Base-by-base conservation (phyloP, 2,797 vertebrate species). In the Aulostomus chinensis region DNA sequence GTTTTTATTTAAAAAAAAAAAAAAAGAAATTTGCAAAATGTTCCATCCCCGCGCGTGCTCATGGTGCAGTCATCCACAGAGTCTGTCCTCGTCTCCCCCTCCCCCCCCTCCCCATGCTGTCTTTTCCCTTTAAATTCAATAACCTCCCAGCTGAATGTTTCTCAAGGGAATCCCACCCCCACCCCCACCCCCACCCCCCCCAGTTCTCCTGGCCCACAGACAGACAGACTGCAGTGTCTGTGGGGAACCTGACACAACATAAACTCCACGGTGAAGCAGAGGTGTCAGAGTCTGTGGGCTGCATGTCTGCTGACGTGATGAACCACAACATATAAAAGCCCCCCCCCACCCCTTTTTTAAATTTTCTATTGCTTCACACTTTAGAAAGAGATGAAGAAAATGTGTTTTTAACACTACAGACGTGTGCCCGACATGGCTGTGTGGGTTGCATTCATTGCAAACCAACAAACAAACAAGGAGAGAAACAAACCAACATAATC, bases 111-210 rank as follows among this genome's bases (percentile, higher is more conserved):
- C 46, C 47, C 7, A 5, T 43, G 35, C 71, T 73, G 47, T 75
- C 74, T 73, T 58, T 65, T 76, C 15, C 74, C 72, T 84, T 85
- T 74, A 81, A 72, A 84, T 84, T 76, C 78, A 88, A 84, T 87
- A 83, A 81, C 72, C 79, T 83, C 77, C 74, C 83, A 84, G 84
- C 73, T 81, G 81, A 63, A 64, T 73, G 67, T 69, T 86, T 77
- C 87, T 87, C 87, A 68, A 81, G 87, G 87, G 87, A 87, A 76
- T 84, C 75, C 79, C n/a, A n/a, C n/a, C n/a, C n/a, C n/a, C n/a
- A n/a, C 80, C 58, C 43, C 9, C 36, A 2, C 15, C 11, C 20
- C 36, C 36, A 7, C 1, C 1, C 7, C 13, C 81, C 79, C 52
- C 43, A 21, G 49, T 58, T 80, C 63, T 79, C 73, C 35, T 58